A percentile compares a stretch with the other conserved stretches of the same genome.
Conservation (phyloP, 2,113 vertebrate genomes). For the Varanus salvator region DNA sequence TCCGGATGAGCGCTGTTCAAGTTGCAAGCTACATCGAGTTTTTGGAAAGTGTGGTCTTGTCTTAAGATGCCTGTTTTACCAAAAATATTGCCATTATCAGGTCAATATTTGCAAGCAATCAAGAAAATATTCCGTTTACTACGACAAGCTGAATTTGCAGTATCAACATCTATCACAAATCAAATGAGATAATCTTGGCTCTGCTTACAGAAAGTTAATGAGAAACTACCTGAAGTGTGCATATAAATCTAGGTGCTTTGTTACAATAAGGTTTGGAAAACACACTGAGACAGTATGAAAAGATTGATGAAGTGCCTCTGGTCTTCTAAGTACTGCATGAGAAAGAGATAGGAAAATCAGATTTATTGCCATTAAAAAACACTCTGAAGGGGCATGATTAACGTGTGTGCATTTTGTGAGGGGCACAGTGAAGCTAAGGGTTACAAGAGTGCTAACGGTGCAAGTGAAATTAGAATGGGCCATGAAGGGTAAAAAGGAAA, state of each 20-base stretch:
- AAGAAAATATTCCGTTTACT: not conserved
- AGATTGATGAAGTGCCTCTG: not conserved
- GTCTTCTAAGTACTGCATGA: not conserved
- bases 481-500: not conserved
- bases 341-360: slow-evolving; percentile 8
- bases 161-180: not conserved
- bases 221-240: not conserved
- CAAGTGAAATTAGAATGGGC: not conserved
- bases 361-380: slow-evolving; percentile 27
- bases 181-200: not conserved
- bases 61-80: not conserved
- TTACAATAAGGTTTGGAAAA: not conserved
- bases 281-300: slow-evolving; percentile 2
- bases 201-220: slow-evolving; percentile 10
- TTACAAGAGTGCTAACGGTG: not conserved
- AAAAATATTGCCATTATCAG: not conserved
- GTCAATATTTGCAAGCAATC: slow-evolving; percentile 35
- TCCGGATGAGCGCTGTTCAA: not conserved
- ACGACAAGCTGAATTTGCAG: not conserved
- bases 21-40: no score
- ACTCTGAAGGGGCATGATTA: not conserved
- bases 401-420: slow-evolving; percentile 8
- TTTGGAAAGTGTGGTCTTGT: not conserved
- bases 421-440: not conserved
- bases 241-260: not conserved